Evolutionary conservation across 2,113 vertebrate species (phyloP).

Genomic region (Sclerurus mexicanus): DNA sequence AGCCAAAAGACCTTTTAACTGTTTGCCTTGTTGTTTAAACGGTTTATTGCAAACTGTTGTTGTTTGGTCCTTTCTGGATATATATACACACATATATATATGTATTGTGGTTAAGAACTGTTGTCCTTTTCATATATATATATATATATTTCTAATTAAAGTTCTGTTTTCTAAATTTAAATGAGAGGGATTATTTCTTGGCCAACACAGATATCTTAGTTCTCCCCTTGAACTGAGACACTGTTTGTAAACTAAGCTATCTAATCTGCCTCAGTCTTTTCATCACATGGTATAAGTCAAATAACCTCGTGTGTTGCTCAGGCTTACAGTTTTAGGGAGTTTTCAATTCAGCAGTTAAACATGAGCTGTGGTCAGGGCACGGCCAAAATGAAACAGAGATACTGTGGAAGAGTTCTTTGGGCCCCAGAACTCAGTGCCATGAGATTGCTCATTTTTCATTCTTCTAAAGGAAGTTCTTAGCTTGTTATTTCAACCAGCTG

Average conservation of each 20-base stretch:
- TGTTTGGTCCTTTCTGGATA: no score
- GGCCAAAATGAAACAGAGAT: neutral
- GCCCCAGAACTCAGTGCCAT: neutral
- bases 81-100: no score
- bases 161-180: no score
- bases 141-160: no score
- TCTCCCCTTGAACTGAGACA: no score
- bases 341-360: neutral
- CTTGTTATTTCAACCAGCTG: neutral
- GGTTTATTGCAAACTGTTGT: no score
- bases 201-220: no score
- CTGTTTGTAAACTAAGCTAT: slow-evolving; percentile 28
- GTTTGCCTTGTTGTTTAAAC: no score
- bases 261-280: slow-evolving; percentile 13
- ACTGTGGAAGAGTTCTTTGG: neutral
- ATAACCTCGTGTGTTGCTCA: neutral
- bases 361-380: neutral
- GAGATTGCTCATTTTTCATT: neutral
- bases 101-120: no score
- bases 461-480: neutral
- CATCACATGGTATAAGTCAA: neutral
- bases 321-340: neutral
- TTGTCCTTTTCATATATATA: no score
- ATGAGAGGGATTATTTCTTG: no score
- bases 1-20: no score